A percentile compares a stretch with the other conserved stretches of the same genome.
Conservation (phyloP, 2,888 invertebrate species). For the Nomada flava region DNA sequence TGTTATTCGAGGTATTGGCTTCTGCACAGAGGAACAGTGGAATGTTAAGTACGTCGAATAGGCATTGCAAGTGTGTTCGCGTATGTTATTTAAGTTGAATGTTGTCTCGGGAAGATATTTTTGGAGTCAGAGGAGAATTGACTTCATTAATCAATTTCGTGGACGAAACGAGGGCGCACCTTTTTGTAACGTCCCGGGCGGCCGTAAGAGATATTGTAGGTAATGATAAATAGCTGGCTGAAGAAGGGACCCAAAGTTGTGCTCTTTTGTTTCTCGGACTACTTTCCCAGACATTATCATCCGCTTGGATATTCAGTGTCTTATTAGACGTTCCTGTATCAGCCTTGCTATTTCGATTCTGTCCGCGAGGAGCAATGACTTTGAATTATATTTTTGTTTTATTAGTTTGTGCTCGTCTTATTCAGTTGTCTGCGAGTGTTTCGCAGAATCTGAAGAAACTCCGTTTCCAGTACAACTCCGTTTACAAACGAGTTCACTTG, state of each 20-base stretch:
- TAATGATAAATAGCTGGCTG: slow-evolving; percentile 20
- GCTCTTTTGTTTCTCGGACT: slow-evolving; percentile 20
- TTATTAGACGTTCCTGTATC: not conserved
- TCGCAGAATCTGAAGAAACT: not conserved
- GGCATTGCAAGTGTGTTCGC: not conserved
- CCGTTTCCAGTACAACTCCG: too few species aligned
- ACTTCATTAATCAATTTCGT: slow-evolving; percentile 19
- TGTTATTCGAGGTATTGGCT: too few species aligned
- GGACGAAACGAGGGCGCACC: not conserved
- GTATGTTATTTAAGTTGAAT: not conserved
- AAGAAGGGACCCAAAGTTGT: not conserved
- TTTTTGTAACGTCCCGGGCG: slow-evolving; percentile 1
- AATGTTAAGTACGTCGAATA: not conserved
- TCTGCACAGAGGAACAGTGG: too few species aligned
- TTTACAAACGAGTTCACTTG: too few species aligned
- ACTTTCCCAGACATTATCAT: slow-evolving; percentile 5
- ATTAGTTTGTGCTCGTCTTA: too few species aligned
- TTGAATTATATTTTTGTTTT: too few species aligned
- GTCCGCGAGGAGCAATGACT: too few species aligned
- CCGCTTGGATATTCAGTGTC: slow-evolving; percentile 9
- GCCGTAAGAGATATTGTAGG: not conserved
- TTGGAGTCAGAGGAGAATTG: not conserved
- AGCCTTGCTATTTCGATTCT: not conserved
- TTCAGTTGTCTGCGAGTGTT: too few species aligned
- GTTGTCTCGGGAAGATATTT: not conserved